Evolutionary conservation across 2,888 invertebrate species (phyloP).

Genomic region (Listrodromus nycthemerus): DNA sequence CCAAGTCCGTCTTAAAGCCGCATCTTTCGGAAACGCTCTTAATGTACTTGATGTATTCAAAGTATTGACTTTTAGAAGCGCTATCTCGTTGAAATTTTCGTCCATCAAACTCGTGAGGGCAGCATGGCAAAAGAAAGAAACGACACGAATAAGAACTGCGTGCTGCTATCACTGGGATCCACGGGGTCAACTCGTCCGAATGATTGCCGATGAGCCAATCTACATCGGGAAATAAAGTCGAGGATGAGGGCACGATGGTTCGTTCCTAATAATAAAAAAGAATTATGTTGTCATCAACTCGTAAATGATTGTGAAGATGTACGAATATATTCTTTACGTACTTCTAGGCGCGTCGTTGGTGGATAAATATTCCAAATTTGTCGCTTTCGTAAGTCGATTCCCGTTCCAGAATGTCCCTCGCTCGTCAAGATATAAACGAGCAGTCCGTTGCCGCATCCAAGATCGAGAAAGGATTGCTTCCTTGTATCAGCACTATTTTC

Average conservation of each 20-base stretch:
- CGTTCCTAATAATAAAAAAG: conserved; percentile 86
- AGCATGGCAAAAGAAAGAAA: conserved; percentile 97
- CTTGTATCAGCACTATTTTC: conserved; percentile 80
- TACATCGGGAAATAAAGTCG: conserved; percentile 88
- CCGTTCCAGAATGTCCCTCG: conserved; percentile 93
- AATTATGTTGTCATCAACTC: conserved; percentile 2
- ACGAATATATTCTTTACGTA: conserved; percentile 80
- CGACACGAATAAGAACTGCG: conserved; percentile 90
- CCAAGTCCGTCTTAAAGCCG: conserved; percentile 91
- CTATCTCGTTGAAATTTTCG: conserved; percentile 91
- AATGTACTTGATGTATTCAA: conserved; percentile 90
- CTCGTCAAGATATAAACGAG: conserved; percentile 93
- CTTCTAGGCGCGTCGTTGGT: conserved; percentile 87
- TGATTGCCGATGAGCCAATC: conserved; percentile 99
- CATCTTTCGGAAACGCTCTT: conserved; percentile 87
- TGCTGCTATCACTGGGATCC: conserved; percentile 97
- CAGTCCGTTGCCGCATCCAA: conserved; percentile 99
- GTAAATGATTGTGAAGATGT: neutral
- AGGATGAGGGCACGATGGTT: conserved; percentile 89
- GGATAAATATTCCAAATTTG: conserved; percentile 95
- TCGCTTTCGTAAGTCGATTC: conserved; percentile 93
- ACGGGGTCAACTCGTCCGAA: conserved; percentile 99
- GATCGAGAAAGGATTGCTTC: conserved; percentile 92
- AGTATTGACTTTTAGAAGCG: conserved; percentile 91
- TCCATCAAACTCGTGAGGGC: conserved; percentile 95